Conservation (phyloP, 2,113 vertebrate genomes). For the Petroica traversi region DNA sequence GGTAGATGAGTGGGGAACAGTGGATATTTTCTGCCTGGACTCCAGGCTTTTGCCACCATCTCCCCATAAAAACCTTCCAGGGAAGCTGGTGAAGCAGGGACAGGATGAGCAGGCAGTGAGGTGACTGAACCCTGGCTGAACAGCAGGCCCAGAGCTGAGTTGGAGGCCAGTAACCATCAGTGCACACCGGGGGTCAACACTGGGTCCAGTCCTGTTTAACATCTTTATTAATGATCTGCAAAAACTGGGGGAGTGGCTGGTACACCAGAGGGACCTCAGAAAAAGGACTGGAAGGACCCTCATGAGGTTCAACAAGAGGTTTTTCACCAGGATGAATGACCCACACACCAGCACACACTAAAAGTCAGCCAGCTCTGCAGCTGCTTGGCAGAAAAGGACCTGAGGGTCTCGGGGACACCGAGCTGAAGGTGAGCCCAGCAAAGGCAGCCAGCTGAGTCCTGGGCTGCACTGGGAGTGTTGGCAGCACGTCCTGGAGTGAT, state of each 20-base stretch:
- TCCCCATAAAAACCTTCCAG: fast-evolving
- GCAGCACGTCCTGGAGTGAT: background rate
- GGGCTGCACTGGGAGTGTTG: background rate
- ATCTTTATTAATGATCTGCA: constrained; percentile 22
- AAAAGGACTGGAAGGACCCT: background rate
- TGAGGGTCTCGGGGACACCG: background rate
- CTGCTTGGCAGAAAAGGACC: background rate
- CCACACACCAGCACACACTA: fast-evolving
- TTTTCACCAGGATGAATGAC: background rate
- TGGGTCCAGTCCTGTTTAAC: background rate
- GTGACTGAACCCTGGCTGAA: background rate
- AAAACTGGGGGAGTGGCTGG: background rate
- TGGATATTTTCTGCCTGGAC: background rate
- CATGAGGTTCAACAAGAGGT: background rate
- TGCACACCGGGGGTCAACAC: background rate
- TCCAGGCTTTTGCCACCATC: background rate
- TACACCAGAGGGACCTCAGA: background rate
- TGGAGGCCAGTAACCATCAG: background rate
- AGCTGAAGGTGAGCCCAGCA: background rate
- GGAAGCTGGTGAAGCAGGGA: background rate
- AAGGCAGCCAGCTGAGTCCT: background rate
- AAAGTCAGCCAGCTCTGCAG: background rate
- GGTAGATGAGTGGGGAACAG: background rate
- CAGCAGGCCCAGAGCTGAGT: background rate
- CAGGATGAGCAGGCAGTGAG: background rate